These are phyloP conservation scores for Pantala flavescens DNA, from an alignment of 1,140 invertebrate species.

Conservation along the genomic window DNA sequence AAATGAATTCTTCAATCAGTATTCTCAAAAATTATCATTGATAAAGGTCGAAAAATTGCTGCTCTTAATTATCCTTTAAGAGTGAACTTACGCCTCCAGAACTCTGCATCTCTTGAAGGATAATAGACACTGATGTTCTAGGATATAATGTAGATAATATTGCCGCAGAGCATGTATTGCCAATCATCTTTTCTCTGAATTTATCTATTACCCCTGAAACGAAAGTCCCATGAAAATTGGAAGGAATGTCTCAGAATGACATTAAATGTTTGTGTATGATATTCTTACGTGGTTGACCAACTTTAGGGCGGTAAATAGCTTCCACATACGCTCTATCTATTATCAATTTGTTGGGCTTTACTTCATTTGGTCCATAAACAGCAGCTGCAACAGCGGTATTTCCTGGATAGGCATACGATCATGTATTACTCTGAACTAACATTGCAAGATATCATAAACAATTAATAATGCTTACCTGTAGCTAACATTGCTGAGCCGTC, in stretches of 20 bases:
- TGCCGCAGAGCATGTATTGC: conserved; percentile 61
- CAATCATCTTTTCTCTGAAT: conserved; percentile 61
- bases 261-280: neutral
- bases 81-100: conserved; percentile 58
- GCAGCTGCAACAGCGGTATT: conserved; percentile 63
- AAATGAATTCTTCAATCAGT: no score
- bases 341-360: conserved; percentile 61
- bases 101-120: conserved; percentile 79
- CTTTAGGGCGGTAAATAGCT: conserved; percentile 62
- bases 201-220: conserved; percentile 53
- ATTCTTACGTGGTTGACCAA: conserved; percentile 57
- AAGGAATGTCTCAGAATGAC: neutral
- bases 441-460: neutral
- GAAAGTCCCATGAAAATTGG: neutral
- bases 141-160: conserved; percentile 62
- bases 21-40: no score
- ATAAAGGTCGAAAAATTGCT: no score
- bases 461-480: conserved; percentile 38
- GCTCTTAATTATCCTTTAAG: no score
- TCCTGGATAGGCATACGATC: conserved; percentile 42
- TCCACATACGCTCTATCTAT: conserved; percentile 70
- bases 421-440: conserved; percentile 12
- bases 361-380: conserved; percentile 75
- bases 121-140: conserved; percentile 60
- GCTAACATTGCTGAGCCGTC: conserved; percentile 65